These are phyloP conservation scores for Phocides pigmalion DNA, from an alignment of 1,140 invertebrate genomes.

Conservation along the genomic window DNA sequence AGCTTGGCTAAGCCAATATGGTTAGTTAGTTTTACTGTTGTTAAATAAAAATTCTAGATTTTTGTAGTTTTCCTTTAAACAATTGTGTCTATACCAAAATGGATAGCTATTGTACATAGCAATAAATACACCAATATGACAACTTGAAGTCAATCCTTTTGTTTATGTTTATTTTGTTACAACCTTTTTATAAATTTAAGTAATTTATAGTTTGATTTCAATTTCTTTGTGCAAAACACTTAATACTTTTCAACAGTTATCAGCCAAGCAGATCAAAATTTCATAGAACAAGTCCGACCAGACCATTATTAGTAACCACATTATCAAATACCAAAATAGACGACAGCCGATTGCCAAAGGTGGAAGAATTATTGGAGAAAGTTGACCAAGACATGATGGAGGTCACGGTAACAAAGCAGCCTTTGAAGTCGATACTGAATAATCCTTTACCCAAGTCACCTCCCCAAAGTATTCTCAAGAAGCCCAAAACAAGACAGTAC, in stretches of 20 bases:
- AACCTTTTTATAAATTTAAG: background rate
- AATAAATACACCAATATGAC: too few relatives aligned
- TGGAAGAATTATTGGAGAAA: conserved; percentile 75
- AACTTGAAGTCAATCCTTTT: background rate
- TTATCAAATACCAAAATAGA: conserved; percentile 70
- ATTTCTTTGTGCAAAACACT: conserved; percentile 8
- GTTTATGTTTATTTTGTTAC: background rate
- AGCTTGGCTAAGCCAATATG: background rate
- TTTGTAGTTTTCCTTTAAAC: background rate
- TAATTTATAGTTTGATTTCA: background rate
- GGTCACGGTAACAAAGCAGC: conserved; percentile 63
- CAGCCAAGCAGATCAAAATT: conserved; percentile 71
- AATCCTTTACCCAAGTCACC: conserved; percentile 68
- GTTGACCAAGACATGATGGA: conserved; percentile 77
- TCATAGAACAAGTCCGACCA: conserved; percentile 65
- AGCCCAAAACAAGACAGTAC: conserved; percentile 65
- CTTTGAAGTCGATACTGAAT: conserved; percentile 79
- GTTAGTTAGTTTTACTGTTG: background rate
- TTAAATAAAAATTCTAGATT: background rate
- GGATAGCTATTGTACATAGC: too few relatives aligned
- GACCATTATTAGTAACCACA: conserved; percentile 68
- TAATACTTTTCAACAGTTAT: conserved; percentile 53
- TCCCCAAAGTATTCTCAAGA: conserved; percentile 72
- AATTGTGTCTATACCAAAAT: background rate
- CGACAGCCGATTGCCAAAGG: conserved; percentile 71